Evolutionary conservation across 2,113 vertebrate species (phyloP).

Genomic region (Archilochus colubris): DNA sequence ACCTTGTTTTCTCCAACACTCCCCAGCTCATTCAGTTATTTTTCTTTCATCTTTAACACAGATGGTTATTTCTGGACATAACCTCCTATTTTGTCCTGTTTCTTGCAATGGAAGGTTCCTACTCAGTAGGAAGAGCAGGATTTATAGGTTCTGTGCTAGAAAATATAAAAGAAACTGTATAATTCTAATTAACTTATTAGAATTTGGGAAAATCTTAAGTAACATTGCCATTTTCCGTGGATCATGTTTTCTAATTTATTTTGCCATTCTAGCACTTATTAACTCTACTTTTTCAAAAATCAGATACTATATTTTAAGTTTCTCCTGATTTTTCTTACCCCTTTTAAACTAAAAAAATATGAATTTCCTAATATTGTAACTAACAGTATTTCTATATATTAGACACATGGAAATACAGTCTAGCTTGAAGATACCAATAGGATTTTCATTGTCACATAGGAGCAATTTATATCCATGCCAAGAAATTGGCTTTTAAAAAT

Average conservation of each 20-base stretch:
- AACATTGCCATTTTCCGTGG: not conserved
- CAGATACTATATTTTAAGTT: not conserved
- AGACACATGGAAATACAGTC: not conserved
- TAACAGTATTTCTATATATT: not conserved
- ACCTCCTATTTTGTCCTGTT: not conserved
- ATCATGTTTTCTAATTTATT: not conserved
- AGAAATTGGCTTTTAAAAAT: not conserved
- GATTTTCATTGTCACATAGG: not conserved
- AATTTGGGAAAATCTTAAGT: not conserved
- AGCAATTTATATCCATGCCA: not conserved
- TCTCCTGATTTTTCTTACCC: not conserved
- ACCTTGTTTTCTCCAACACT: not conserved
- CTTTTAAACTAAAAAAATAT: not conserved
- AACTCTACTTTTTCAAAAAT: not conserved
- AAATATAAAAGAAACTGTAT: not conserved
- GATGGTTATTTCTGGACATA: not conserved
- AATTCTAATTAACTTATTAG: not conserved
- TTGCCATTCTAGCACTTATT: not conserved
- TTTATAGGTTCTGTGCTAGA: not conserved
- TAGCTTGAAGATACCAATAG: not conserved
- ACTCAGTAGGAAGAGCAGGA: not conserved
- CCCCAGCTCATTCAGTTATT: not conserved
- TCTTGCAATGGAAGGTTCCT: not conserved
- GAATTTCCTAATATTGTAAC: not conserved
- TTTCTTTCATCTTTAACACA: not conserved